Evolutionary conservation across 2,888 invertebrate species (phyloP).

Genomic region (Agriopis marginaria): DNA sequence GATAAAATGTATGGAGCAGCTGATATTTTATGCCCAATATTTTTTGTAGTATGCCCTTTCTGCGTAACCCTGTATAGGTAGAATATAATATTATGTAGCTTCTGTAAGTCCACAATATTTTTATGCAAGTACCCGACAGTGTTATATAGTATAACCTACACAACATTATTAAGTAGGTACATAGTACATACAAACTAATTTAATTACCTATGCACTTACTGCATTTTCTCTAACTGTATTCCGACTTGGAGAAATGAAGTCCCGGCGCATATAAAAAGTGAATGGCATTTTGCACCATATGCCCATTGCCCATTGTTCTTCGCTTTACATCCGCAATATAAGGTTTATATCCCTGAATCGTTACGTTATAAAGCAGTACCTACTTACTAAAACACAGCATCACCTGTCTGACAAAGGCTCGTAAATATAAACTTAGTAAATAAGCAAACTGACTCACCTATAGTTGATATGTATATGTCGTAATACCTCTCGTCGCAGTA

Average conservation of each 20-base stretch:
- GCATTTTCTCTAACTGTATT: conserved; percentile 46
- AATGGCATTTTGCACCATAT: conserved; percentile 49
- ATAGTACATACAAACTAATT: conserved; percentile 24
- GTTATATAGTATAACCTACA: too few species aligned
- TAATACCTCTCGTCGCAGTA: conserved; percentile 96
- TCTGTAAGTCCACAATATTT: background rate
- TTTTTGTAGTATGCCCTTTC: too few species aligned
- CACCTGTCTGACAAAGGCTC: conserved; percentile 74
- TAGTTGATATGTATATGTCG: conserved; percentile 96
- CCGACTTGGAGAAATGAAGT: conserved; percentile 41
- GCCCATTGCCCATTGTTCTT: conserved; percentile 63
- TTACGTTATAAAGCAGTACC: conserved; percentile 57
- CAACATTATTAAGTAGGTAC: background rate
- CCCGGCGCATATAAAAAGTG: conserved; percentile 49
- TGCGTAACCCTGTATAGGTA: too few species aligned
- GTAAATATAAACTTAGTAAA: conserved; percentile 66
- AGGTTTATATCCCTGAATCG: conserved; percentile 60
- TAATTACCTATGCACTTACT: conserved; percentile 34
- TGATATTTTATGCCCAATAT: too few species aligned
- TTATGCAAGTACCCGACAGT: background rate
- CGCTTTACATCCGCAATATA: conserved; percentile 58
- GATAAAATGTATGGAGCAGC: too few species aligned
- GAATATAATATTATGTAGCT: too few species aligned
- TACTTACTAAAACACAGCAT: conserved; percentile 60
- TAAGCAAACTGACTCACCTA: conserved; percentile 88